A percentile compares a stretch with the other conserved stretches of the same genome.
Evolutionary conservation across 2,888 invertebrate species (phyloP).

Genomic region (Neria commutata): DNA sequence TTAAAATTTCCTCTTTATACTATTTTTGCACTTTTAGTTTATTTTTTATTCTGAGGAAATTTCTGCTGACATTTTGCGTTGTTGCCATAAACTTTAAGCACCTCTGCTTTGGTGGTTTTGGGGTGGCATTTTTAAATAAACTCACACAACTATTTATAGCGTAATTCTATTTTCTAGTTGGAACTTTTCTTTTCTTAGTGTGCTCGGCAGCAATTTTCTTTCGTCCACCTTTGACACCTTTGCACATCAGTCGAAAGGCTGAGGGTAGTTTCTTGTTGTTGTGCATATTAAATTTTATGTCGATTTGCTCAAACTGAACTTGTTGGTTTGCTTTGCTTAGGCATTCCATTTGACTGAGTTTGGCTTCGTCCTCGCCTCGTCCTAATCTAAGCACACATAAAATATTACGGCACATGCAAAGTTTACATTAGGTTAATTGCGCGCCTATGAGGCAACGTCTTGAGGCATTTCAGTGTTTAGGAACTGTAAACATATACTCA

Average conservation of each 20-base stretch:
- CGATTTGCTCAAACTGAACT: no score
- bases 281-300: background rate
- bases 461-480: background rate
- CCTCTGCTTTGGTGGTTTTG: background rate
- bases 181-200: no score
- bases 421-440: slow-evolving; percentile 24
- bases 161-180: background rate
- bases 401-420: slow-evolving; percentile 20
- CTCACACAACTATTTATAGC: background rate
- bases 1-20: background rate
- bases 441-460: background rate
- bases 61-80: background rate
- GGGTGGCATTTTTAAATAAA: background rate
- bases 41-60: background rate
- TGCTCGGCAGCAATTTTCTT: no score
- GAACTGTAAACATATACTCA: background rate
- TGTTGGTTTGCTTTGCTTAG: no score
- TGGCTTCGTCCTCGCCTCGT: background rate
- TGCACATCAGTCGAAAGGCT: no score
- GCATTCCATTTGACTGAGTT: no score
- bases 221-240: background rate
- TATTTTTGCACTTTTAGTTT: background rate
- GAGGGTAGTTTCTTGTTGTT: background rate
- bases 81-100: background rate
- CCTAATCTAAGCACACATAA: background rate